Conservation (phyloP, 2,797 vertebrate genomes). For the Sebastolobus alascanus region DNA sequence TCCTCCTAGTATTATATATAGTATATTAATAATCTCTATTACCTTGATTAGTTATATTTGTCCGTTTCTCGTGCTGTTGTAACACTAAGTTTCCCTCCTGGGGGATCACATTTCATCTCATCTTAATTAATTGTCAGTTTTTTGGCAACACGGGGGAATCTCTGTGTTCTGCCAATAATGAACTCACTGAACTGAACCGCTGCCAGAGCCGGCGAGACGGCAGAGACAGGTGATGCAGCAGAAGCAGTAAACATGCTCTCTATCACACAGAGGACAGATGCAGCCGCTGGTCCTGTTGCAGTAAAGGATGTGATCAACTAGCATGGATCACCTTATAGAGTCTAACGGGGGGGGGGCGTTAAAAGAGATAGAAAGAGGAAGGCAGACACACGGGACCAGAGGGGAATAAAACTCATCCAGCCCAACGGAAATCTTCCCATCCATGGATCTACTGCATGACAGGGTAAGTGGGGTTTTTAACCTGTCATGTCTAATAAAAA, state of each 20-base stretch:
- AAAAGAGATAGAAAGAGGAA: slow-evolving; percentile 4
- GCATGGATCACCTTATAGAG: neutral
- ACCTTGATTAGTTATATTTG: neutral
- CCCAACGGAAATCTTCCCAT: slow-evolving; percentile 30
- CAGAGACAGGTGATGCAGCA: slow-evolving; percentile 37
- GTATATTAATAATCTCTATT: neutral
- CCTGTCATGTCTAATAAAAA: slow-evolving; percentile 61
- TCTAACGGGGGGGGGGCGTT: neutral
- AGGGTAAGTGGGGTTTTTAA: slow-evolving; percentile 61
- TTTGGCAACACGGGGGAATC: neutral
- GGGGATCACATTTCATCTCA: neutral
- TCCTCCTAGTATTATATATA: neutral
- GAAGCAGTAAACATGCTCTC: slow-evolving; percentile 38
- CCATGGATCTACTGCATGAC: slow-evolving; percentile 37
- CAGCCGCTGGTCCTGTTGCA: neutral
- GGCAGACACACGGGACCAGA: slow-evolving; percentile 17
- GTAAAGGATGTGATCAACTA: slow-evolving; percentile 26
- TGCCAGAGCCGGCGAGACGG: slow-evolving; percentile 23
- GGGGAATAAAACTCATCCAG: slow-evolving; percentile 46
- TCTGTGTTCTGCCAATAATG: slow-evolving; percentile 16
- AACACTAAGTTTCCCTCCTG: neutral
- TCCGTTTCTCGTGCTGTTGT: neutral
- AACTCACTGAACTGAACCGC: slow-evolving; percentile 18
- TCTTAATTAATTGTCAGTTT: neutral
- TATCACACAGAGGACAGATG: slow-evolving; percentile 21